Evolutionary conservation across 2,797 vertebrate genomes (phyloP).

Genomic region (Crocodylus rhombifer): DNA sequence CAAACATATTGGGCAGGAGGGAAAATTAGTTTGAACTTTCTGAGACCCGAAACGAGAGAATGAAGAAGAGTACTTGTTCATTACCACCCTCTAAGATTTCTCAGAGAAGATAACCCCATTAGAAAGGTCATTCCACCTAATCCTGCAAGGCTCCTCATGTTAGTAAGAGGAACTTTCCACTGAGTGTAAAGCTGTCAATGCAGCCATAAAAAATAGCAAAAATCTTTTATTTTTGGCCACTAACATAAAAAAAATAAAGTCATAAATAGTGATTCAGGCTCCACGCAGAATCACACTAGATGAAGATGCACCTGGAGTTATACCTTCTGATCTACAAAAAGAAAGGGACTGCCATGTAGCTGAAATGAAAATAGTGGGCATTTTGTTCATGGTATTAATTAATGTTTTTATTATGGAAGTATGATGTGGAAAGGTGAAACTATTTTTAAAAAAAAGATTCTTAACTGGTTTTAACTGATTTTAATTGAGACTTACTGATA

Average conservation of each 20-base stretch:
- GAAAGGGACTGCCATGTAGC: background rate
- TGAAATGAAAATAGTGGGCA: background rate
- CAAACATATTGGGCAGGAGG: background rate
- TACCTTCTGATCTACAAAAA: background rate
- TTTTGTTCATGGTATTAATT: background rate
- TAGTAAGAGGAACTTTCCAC: background rate
- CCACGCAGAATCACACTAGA: background rate
- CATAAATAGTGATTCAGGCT: background rate
- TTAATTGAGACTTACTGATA: background rate
- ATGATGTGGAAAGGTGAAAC: background rate
- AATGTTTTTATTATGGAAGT: background rate
- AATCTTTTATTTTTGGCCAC: background rate
- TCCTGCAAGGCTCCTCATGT: too few relatives aligned
- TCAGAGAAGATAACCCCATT: background rate
- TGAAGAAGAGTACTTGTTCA: background rate
- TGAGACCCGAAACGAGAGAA: background rate
- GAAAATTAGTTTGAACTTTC: background rate
- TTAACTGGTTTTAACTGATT: background rate
- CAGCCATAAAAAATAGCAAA: background rate
- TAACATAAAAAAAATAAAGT: background rate
- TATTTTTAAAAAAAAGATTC: too few relatives aligned
- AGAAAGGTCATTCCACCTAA: too few relatives aligned
- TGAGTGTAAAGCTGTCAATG: background rate
- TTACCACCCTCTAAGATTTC: background rate
- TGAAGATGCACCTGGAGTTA: background rate